Conservation (phyloP, 1,140 invertebrate genomes). For the Cyclargus thomasi region DNA sequence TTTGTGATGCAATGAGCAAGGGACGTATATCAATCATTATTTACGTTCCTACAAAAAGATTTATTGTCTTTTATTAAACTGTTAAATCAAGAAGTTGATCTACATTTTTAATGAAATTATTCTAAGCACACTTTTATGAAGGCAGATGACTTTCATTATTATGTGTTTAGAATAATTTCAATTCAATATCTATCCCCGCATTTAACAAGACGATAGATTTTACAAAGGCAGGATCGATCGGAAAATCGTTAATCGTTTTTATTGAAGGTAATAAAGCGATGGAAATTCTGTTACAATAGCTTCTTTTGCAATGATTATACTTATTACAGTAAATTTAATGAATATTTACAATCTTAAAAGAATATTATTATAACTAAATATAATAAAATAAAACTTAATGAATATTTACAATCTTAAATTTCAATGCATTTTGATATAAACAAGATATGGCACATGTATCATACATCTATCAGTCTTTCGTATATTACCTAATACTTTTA, state of each 20-base stretch:
- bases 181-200: neutral
- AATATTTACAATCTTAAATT: conserved; percentile 9
- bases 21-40: no score
- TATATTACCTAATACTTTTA: conserved; percentile 2
- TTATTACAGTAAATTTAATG: neutral
- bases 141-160: no score
- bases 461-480: conserved; percentile 19
- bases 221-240: neutral
- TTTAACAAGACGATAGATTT: neutral
- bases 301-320: neutral
- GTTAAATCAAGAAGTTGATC: no score
- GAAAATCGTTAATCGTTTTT: neutral
- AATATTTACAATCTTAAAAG: conserved; percentile 11
- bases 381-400: neutral
- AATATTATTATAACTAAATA: no score
- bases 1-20: no score
- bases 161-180: no score
- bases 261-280: conserved; percentile 3
- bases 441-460: conserved; percentile 17
- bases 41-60: no score
- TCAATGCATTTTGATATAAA: conserved; percentile 11
- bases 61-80: no score
- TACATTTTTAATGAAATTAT: no score
- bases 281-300: neutral
- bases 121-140: neutral